phyloP scores from a whole-genome alignment of 1,140 invertebrate genomes.

The Apis mellifera region Amel_HAv3.1 CM009938.2:2861001-2861500 shows the following conservation, averaged over 20 bases:
- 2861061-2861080: no score
- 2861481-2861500: neutral
- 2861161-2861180: neutral
- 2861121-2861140: no score
- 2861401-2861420: conserved; percentile 32
- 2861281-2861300: conserved; percentile 24
- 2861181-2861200: neutral
- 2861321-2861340: conserved; percentile 33
- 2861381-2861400: conserved; percentile 13
- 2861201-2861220: neutral
- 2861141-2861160: no score
- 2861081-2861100: no score
- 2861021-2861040: no score
- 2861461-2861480: conserved; percentile 12
- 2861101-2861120: no score
- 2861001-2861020: neutral
- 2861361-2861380: conserved; percentile 17
- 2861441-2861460: neutral
- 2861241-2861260: conserved; percentile 10
- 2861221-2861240: neutral
- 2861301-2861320: conserved; percentile 30
- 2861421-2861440: conserved; percentile 43
- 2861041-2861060: no score
- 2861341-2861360: conserved; percentile 10
- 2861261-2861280: neutral